These are phyloP conservation scores for Deroplatys truncata DNA, from an alignment of 2,888 invertebrate genomes.

Conservation along the genomic window DNA sequence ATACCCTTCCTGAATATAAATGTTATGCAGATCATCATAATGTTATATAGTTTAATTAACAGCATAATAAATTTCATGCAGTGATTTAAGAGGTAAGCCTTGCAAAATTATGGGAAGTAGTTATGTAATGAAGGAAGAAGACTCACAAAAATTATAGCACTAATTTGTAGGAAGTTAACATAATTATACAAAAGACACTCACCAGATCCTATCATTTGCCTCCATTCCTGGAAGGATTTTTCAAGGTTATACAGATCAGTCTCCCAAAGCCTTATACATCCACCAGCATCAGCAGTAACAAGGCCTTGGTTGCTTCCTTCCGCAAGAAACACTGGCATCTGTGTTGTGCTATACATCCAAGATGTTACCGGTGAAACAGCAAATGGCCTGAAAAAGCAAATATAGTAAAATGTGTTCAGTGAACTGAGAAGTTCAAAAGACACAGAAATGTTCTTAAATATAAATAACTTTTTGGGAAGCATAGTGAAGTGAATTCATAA, in stretches of 20 bases:
- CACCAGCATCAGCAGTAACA: slow-evolving; percentile 54
- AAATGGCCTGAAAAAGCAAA: slow-evolving; percentile 35
- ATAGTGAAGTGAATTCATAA: too few species aligned
- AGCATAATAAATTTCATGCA: too few species aligned
- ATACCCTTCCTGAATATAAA: too few species aligned
- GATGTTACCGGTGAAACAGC: slow-evolving; percentile 44
- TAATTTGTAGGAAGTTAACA: too few species aligned
- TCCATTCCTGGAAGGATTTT: slow-evolving; percentile 48
- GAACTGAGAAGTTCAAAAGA: too few species aligned
- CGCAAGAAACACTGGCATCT: slow-evolving; percentile 46
- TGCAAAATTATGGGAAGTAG: too few species aligned
- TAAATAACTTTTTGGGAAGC: too few species aligned
- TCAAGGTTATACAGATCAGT: slow-evolving; percentile 46
- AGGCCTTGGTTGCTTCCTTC: slow-evolving; percentile 47
- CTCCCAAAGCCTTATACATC: slow-evolving; percentile 55
- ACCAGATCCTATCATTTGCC: slow-evolving; percentile 38
- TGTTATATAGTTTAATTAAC: too few species aligned
- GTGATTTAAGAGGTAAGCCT: too few species aligned
- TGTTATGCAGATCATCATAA: too few species aligned
- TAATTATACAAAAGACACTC: not conserved
- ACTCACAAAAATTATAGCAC: too few species aligned
- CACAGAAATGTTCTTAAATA: not conserved
- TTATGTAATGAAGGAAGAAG: too few species aligned
- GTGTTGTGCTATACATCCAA: slow-evolving; percentile 46
- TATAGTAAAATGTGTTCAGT: not conserved